Evolutionary conservation across 2,113 vertebrate genomes (phyloP), one percentile per base, ranked within the genome.

Genomic region (Aramus guarauna): DNA sequence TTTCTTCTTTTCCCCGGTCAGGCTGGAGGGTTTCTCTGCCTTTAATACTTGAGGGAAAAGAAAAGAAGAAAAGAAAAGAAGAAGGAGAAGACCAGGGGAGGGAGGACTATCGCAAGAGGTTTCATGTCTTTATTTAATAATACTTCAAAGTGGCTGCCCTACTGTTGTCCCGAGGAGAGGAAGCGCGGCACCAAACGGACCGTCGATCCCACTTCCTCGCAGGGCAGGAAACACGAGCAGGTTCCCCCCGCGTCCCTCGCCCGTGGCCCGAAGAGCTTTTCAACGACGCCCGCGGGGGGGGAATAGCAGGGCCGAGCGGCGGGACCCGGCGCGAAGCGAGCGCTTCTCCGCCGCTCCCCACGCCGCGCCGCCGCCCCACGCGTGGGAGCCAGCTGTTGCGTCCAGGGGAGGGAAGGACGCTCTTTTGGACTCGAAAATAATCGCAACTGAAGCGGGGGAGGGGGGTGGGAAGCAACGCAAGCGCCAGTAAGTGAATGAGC

Each of bases 41-140:
- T 86, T 74, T 60, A 45, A 30, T 55, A 60, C 15, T 45, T 59
- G 16, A 5, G 19, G 6, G 10, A 4, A 27, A 29, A 27, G 6
- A n/a, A 15, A 32, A 15, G 23, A 36, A 37, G 20, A 66, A 24
- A 53, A 58, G 56, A 58, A 5, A 64, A 36, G 29, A 53, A 45
- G 55, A 4, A 53, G 36, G 23, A 69, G 71, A 41, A 3, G 34
- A 50, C 9, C 5, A 50, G 56, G 55, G 34, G 39, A 75, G 50
- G 58, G 22, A 83, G 48, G 22, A 92, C 78, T 37, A 75, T 94
- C 9, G 19, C 37, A 36, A 63, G 90, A 23, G 88, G 34, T 90
- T 92, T 95, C 56, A 79, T 36, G 94, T 82, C 74, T 94, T 94
- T 88, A 88, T 92, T 96, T 82, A 87, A 82, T 67, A 85, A 58